A percentile compares a stretch with the other conserved stretches of the same genome.
These are phyloP conservation scores for Danio choprae DNA, from an alignment of 2,797 vertebrate species.

Conservation along the genomic window DNA sequence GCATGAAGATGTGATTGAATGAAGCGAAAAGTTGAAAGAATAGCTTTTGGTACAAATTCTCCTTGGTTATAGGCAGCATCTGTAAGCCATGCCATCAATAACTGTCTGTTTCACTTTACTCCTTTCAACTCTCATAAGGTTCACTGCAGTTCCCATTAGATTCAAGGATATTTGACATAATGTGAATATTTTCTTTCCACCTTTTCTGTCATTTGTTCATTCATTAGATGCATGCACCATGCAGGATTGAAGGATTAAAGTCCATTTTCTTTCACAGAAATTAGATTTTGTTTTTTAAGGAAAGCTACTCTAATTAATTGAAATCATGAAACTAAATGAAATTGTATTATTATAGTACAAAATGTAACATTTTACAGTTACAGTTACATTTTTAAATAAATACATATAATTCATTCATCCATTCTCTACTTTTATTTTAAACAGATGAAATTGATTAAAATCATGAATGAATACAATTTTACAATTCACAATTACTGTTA, in stretches of 20 bases:
- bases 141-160: background rate
- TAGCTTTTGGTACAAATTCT: background rate
- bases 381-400: no score
- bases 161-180: background rate
- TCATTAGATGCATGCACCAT: background rate
- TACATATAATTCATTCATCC: no score
- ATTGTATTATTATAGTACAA: no score
- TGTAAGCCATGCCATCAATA: slow-evolving; percentile 15
- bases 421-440: no score
- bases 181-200: background rate
- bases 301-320: no score
- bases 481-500: no score
- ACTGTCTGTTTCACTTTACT: slow-evolving; percentile 3
- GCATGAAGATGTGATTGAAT: slow-evolving; percentile 12
- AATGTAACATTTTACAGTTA: no score
- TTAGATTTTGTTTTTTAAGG: no score
- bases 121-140: background rate
- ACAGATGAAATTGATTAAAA: no score
- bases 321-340: no score
- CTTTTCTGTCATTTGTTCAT: background rate
- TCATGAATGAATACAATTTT: no score
- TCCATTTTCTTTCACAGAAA: background rate
- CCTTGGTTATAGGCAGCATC: slow-evolving; percentile 20
- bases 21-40: background rate
- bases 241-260: background rate